Evolutionary conservation across 2,113 vertebrate species (phyloP).

Genomic region (Bothrops jararaca): DNA sequence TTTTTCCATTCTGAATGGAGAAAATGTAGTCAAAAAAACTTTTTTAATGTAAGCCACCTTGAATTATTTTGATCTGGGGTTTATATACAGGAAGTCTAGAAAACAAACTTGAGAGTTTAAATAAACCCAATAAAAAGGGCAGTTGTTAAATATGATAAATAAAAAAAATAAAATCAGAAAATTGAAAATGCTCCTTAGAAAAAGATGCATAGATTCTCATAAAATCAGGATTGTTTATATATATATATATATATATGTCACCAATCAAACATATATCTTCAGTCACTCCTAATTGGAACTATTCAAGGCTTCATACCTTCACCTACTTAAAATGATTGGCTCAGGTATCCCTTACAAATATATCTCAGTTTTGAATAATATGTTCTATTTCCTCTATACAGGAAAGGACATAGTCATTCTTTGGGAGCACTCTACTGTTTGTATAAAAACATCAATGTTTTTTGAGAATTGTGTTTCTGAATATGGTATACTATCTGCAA

Average conservation of each 20-base stretch:
- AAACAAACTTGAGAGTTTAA: neutral
- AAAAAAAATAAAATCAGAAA: neutral
- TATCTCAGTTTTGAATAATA: neutral
- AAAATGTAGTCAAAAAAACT: neutral
- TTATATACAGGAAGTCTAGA: neutral
- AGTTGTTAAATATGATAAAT: neutral
- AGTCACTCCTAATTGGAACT: neutral
- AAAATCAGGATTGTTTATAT: neutral
- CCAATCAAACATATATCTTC: neutral
- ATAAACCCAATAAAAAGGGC: neutral
- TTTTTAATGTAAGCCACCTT: neutral
- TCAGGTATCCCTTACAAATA: neutral
- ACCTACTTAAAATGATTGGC: neutral
- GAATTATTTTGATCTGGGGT: neutral
- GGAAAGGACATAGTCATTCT: neutral
- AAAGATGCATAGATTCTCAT: too few species aligned
- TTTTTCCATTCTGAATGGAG: neutral
- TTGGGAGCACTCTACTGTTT: neutral
- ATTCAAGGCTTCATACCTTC: neutral
- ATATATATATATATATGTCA: neutral
- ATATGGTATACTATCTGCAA: neutral
- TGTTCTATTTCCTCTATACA: neutral
- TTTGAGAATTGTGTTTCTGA: neutral
- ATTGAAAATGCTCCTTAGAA: neutral
- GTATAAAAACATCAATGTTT: neutral